A percentile compares a stretch with the other conserved stretches of the same genome.
These are phyloP conservation scores for Leptinotarsa defecta DNA, from an alignment of 1,140 invertebrate species.

Conservation along the genomic window DNA sequence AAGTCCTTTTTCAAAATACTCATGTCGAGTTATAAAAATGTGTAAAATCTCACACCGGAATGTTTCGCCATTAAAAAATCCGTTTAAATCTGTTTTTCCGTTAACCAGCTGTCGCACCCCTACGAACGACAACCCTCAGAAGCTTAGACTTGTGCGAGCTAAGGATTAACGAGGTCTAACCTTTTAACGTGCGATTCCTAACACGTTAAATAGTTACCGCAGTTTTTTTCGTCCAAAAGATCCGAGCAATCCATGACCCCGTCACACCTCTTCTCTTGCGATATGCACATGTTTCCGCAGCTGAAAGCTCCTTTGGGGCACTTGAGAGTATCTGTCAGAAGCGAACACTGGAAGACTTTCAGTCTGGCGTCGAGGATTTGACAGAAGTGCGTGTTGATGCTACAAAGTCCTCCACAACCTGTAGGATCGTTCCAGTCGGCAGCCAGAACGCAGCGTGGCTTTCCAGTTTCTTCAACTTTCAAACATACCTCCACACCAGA, in stretches of 20 bases:
- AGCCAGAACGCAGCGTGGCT: slow-evolving; percentile 64
- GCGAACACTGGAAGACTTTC: slow-evolving; percentile 59
- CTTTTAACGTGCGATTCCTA: too few relatives aligned
- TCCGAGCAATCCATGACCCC: slow-evolving; percentile 80
- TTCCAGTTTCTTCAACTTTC: slow-evolving; percentile 43
- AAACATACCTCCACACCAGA: slow-evolving; percentile 44
- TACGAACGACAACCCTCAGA: too few relatives aligned
- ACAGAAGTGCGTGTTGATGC: slow-evolving; percentile 71
- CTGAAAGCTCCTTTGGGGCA: slow-evolving; percentile 70
- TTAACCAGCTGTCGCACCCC: too few relatives aligned
- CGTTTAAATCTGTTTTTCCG: too few relatives aligned
- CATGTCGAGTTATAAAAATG: too few relatives aligned
- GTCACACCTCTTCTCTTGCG: slow-evolving; percentile 70
- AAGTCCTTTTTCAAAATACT: too few relatives aligned
- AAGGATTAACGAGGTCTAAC: too few relatives aligned
- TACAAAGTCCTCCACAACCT: slow-evolving; percentile 75
- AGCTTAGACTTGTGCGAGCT: too few relatives aligned
- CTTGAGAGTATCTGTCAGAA: slow-evolving; percentile 58
- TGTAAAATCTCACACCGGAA: too few relatives aligned
- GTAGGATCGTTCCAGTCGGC: slow-evolving; percentile 69
- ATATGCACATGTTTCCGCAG: slow-evolving; percentile 73
- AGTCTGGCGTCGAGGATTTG: slow-evolving; percentile 64
- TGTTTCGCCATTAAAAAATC: too few relatives aligned
- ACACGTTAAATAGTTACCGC: slow-evolving; percentile 62
- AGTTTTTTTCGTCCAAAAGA: slow-evolving; percentile 77